phyloP scores from a whole-genome alignment of 1,140 invertebrate genomes.

The Sarcophaga peregrina region DNA sequence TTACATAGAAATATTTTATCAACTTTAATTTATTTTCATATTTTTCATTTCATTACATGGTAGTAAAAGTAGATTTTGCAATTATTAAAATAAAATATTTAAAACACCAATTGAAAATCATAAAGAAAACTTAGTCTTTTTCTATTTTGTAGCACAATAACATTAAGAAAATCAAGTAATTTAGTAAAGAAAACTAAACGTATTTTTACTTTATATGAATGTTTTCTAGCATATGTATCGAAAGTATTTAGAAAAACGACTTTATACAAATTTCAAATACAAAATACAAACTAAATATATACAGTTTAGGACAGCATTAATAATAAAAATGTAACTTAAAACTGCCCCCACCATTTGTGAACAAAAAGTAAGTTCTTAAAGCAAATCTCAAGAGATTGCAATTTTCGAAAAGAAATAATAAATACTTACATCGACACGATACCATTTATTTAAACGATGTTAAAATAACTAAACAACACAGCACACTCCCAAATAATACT shows the following conservation, averaged over 20 bases:
- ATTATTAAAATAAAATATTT: neutral
- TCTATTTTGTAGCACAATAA: constrained; percentile 11
- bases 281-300: neutral
- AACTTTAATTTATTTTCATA: too few species aligned
- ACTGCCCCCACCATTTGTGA: constrained; percentile 25
- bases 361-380: neutral
- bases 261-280: neutral
- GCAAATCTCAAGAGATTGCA: constrained; percentile 3
- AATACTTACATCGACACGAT: neutral
- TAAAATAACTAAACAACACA: neutral
- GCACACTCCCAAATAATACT: neutral
- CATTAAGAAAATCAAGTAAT: neutral
- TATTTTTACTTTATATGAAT: neutral
- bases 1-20: too few species aligned
- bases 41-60: too few species aligned
- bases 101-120: neutral
- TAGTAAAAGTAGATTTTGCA: constrained; percentile 17
- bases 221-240: too few species aligned
- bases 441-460: neutral
- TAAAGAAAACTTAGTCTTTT: neutral
- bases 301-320: neutral
- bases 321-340: neutral
- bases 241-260: neutral
- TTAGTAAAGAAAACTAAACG: constrained; percentile 1
- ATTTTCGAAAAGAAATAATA: constrained; percentile 8